Conservation (phyloP, 2,797 vertebrate species). For the Heterohyrax brucei region DNA sequence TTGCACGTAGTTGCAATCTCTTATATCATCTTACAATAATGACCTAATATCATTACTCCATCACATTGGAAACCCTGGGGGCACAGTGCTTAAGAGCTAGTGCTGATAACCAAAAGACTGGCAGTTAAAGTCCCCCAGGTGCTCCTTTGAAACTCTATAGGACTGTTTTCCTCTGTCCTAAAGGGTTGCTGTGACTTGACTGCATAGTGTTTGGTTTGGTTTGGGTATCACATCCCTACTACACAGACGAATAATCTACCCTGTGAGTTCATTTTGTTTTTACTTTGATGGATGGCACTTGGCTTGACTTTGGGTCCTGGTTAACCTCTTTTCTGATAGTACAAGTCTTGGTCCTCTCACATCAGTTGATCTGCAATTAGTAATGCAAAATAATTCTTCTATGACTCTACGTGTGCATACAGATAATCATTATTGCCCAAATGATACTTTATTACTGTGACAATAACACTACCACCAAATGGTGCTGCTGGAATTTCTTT, state of each 20-base stretch:
- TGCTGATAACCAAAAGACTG: too few species aligned
- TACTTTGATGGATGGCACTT: background rate
- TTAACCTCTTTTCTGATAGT: conserved; percentile 2
- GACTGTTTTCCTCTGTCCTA: too few species aligned
- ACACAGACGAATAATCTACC: background rate
- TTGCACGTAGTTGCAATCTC: background rate
- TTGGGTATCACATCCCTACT: background rate
- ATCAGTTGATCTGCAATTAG: background rate
- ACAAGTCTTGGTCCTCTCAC: background rate
- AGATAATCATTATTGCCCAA: background rate
- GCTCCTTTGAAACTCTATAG: too few species aligned
- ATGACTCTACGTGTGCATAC: background rate
- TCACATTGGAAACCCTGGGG: background rate
- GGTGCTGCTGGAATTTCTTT: background rate
- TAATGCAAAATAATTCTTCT: background rate
- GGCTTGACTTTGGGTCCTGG: background rate
- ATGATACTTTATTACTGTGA: too few species aligned
- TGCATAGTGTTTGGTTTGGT: too few species aligned
- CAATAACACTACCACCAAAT: background rate
- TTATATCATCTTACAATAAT: background rate
- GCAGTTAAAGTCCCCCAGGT: too few species aligned
- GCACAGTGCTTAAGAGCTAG: too few species aligned
- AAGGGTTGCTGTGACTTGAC: too few species aligned
- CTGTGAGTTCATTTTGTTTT: background rate
- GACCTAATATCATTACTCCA: background rate